phyloP scores from a whole-genome alignment of 1,140 invertebrate species.

The Listronotus oregonensis region DNA sequence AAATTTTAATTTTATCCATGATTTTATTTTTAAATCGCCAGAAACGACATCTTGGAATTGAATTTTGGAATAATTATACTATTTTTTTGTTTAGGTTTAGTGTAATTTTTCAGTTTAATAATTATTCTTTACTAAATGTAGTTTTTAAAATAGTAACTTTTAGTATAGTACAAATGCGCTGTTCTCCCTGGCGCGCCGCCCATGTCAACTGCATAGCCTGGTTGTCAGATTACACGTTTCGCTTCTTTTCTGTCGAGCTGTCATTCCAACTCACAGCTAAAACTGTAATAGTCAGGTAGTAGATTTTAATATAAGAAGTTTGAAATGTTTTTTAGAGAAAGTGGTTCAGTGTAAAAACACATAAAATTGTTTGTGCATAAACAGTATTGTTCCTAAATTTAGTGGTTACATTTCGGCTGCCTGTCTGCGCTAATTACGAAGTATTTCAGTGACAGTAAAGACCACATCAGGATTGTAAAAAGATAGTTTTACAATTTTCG shows the following conservation, averaged over 20 bases:
- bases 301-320: background rate
- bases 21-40: too few species aligned
- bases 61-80: too few species aligned
- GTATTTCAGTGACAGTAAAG: background rate
- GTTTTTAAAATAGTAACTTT: too few species aligned
- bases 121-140: too few species aligned
- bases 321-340: conserved; percentile 27
- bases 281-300: background rate
- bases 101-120: too few species aligned
- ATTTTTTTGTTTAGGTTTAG: too few species aligned
- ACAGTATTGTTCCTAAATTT: too few species aligned
- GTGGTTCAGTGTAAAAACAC: background rate
- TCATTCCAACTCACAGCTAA: conserved; percentile 1
- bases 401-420: too few species aligned
- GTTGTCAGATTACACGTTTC: background rate
- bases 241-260: background rate
- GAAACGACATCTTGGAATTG: too few species aligned
- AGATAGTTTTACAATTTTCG: conserved; percentile 12
- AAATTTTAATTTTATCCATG: too few species aligned
- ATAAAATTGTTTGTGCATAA: background rate
- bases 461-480: background rate
- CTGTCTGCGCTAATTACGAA: background rate
- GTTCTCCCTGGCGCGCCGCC: background rate
- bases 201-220: background rate
- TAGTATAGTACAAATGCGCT: too few species aligned